Base-by-base conservation (phyloP, 2,113 vertebrate species). In the Rhizomys pruinosus region DNA sequence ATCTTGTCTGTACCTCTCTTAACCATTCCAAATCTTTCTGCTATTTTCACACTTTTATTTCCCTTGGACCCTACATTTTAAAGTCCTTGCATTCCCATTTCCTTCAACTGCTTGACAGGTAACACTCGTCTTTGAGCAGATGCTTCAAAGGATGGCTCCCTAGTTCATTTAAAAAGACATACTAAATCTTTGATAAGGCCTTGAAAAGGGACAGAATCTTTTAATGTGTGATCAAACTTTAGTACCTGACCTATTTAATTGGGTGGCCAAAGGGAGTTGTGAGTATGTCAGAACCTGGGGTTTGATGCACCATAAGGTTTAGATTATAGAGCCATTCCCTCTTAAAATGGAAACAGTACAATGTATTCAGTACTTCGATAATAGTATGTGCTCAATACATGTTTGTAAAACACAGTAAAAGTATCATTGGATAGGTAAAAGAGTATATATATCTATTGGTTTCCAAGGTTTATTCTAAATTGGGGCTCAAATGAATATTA, bases 141-240 rank as follows among this genome's bases (percentile, higher is more conserved):
- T 94, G 59, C 85, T 97, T 97, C 95, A 94, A 97, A 74, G 94
- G 68, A 84, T 73, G 57, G 79, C 76, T 94, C 79, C 89, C 95
- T 93, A 74, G 78, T 97, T 98, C 96, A 95, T 96, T 98, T 97
- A 95, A 74, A 96, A 96, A 98, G 96, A 94, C 93, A 94, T 86
- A 96, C 93, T 96, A 97, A 95, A 96, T 97, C 96, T 98, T 97
- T 96, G 93, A 96, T 97, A 95, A 95, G 88, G n/a, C 90, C 85
- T 96, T 97, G 78, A 96, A 92, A 97, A 97, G 92, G 96, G 94
- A 96, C 96, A 96, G 85, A 96, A 85, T 93, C 91, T 96, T 97
- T 98, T 96, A 96, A 98, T 96, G 96, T 92, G 79, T 97, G 95
- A 97, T 98, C 96, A 97, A 94, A 95, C 96, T 94, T 95, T 72